These are phyloP conservation scores for Coelinius sp. DNA, from an alignment of 2,888 invertebrate genomes.

Conservation along the genomic window DNA sequence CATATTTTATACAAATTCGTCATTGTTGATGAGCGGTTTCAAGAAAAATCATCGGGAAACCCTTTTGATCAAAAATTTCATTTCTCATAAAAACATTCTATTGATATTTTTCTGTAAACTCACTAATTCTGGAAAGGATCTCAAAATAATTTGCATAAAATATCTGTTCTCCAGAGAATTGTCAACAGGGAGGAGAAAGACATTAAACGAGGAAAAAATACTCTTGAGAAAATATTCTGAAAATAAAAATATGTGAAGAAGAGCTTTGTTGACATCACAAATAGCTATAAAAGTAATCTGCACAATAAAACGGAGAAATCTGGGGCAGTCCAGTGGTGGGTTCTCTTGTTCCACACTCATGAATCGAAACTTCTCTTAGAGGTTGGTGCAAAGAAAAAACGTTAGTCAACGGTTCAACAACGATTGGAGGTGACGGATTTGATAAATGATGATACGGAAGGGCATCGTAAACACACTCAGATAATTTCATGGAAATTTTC, in stretches of 20 bases:
- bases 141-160: too few species aligned
- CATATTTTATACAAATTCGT: too few species aligned
- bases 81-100: too few species aligned
- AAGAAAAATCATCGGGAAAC: too few species aligned
- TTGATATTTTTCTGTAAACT: too few species aligned
- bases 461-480: background rate
- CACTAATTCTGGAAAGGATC: too few species aligned
- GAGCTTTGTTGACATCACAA: conserved; percentile 10
- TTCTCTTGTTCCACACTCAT: background rate
- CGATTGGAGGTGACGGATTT: background rate
- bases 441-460: background rate
- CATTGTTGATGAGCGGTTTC: too few species aligned
- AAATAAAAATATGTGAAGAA: background rate
- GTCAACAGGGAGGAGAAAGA: background rate
- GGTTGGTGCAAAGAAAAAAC: background rate
- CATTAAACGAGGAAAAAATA: background rate
- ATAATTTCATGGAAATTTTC: too few species aligned
- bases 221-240: background rate
- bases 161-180: background rate
- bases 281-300: background rate
- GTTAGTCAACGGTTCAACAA: background rate
- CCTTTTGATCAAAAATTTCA: too few species aligned
- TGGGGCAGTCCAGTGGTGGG: background rate
- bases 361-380: conserved; percentile 14
- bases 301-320: conserved; percentile 8